phyloP scores from a whole-genome alignment of 2,888 invertebrate species.

The Hirtodrosophila confusa region DNA sequence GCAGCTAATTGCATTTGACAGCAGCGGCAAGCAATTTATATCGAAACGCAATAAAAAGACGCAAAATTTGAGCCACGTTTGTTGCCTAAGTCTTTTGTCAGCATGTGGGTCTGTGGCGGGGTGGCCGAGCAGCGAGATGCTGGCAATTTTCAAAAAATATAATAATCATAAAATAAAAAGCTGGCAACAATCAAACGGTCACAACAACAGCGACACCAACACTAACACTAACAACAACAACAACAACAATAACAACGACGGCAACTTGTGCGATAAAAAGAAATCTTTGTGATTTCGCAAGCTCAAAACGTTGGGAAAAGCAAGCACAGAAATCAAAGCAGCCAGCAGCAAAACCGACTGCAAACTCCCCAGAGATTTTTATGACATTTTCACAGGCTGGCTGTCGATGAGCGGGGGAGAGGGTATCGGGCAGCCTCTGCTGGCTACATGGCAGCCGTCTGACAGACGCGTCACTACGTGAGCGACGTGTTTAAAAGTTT shows the following conservation, averaged over 20 bases:
- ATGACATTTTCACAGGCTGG: constrained; percentile 74
- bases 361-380: constrained; percentile 79
- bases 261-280: constrained; percentile 64
- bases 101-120: constrained; percentile 33
- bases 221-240: constrained; percentile 23
- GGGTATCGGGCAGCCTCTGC: constrained; percentile 26
- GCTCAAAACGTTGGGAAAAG: constrained; percentile 65
- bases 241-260: constrained; percentile 10
- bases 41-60: constrained; percentile 45
- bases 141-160: constrained; percentile 67
- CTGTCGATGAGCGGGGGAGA: constrained; percentile 22
- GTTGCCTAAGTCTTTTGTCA: constrained; percentile 75
- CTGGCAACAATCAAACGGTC: constrained; percentile 57
- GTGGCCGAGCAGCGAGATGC: constrained; percentile 46
- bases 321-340: constrained; percentile 68
- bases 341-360: constrained; percentile 57
- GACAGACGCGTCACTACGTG: constrained; percentile 79
- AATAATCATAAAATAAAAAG: constrained; percentile 76
- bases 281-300: constrained; percentile 75
- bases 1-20: constrained; percentile 75
- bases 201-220: constrained; percentile 23
- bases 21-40: constrained; percentile 47
- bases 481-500: constrained; percentile 83
- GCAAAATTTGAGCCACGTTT: constrained; percentile 41
- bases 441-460: constrained; percentile 73